These are phyloP conservation scores for Papilio protenor DNA, from an alignment of 2,888 invertebrate genomes.

Conservation along the genomic window DNA sequence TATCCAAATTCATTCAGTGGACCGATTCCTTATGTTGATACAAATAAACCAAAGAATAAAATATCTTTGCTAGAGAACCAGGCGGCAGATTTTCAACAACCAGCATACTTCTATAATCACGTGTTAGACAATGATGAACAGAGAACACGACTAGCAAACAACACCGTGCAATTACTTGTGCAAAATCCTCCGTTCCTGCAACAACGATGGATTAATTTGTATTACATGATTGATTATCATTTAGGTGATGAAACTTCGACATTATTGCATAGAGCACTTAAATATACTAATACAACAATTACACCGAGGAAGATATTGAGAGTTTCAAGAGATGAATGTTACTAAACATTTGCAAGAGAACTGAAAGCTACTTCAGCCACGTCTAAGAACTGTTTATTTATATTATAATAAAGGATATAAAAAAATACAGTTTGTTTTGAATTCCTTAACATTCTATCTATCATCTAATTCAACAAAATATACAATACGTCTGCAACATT, in stretches of 20 bases:
- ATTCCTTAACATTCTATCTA: too few species aligned
- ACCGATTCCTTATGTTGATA: conserved; percentile 86
- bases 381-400: too few species aligned
- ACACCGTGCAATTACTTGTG: conserved; percentile 46
- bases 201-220: conserved; percentile 90
- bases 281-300: not conserved
- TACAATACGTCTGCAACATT: not conserved
- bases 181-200: conserved; percentile 83
- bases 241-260: conserved; percentile 82
- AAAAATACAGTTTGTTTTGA: too few species aligned
- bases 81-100: conserved; percentile 81
- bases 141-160: conserved; percentile 50
- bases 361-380: not conserved
- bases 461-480: too few species aligned
- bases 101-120: conserved; percentile 87
- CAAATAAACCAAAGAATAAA: conserved; percentile 55
- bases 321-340: conserved; percentile 26
- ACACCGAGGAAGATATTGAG: not conserved
- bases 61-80: conserved; percentile 55
- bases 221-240: conserved; percentile 89
- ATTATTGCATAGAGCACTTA: conserved; percentile 15
- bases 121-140: conserved; percentile 50
- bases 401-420: too few species aligned
- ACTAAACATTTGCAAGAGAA: conserved; percentile 5
- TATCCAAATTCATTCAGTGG: conserved; percentile 97